These are phyloP conservation scores for Acanthosepion lycidas DNA, from an alignment of 2,888 invertebrate genomes.

Conservation along the genomic window DNA sequence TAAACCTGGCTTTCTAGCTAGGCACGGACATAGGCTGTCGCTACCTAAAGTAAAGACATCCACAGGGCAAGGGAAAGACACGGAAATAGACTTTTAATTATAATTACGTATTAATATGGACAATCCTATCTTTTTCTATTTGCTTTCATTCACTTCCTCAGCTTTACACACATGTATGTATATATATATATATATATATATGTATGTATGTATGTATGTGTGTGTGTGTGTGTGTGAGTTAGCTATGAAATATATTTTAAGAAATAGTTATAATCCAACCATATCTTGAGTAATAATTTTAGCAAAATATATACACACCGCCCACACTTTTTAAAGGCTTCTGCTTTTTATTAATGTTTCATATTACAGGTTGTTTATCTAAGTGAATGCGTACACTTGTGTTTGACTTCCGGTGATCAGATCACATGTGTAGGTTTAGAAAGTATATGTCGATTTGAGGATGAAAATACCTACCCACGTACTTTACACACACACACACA, in stretches of 20 bases:
- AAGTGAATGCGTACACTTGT: neutral
- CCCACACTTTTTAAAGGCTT: too few species aligned
- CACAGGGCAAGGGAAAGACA: neutral
- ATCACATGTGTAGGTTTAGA: neutral
- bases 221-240: neutral
- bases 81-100: neutral
- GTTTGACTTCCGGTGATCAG: neutral
- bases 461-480: neutral
- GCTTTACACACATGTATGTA: constrained; percentile 47
- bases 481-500: too few species aligned
- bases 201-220: neutral
- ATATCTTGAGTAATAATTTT: neutral
- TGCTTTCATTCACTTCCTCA: neutral
- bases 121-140: neutral
- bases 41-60: neutral
- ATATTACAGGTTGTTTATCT: neutral
- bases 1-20: neutral
- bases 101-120: neutral
- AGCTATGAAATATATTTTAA: neutral
- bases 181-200: neutral
- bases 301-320: neutral
- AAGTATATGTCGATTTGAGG: too few species aligned
- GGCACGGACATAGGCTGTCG: neutral
- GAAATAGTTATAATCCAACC: neutral
- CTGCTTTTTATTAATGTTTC: too few species aligned